phyloP scores from a whole-genome alignment of 2,888 invertebrate species.

The Glyphotaelius pellucidus region DNA sequence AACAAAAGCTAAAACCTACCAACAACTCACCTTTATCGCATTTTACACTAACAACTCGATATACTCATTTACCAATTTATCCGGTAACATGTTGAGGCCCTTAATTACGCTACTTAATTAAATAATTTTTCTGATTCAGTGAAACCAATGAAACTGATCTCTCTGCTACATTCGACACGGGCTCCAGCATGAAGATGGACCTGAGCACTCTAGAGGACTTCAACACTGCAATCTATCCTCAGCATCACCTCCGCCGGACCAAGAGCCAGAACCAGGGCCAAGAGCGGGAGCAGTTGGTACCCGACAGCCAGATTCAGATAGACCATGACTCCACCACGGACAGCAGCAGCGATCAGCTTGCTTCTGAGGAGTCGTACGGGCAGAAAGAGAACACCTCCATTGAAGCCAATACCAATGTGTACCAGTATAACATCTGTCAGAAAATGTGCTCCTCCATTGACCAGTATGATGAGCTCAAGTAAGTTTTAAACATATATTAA shows the following conservation, averaged over 20 bases:
- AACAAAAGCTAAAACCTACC: too few species aligned
- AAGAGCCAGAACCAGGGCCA: neutral
- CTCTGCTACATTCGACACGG: neutral
- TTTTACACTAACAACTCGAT: too few species aligned
- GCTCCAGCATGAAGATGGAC: neutral
- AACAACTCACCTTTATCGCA: too few species aligned
- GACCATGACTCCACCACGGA: conserved; percentile 45
- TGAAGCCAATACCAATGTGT: conserved; percentile 35
- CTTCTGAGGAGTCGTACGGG: conserved; percentile 31
- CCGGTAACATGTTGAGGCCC: neutral
- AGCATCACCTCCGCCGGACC: neutral
- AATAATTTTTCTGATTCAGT: neutral
- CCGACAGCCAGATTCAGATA: conserved; percentile 55
- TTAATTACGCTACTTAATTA: neutral
- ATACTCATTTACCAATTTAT: too few species aligned
- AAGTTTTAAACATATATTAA: neutral
- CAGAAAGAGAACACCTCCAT: conserved; percentile 37
- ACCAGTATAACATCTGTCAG: conserved; percentile 42
- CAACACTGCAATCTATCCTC: conserved; percentile 8
- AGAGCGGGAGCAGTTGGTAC: conserved; percentile 48
- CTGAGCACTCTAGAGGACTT: neutral
- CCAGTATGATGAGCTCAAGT: conserved; percentile 37
- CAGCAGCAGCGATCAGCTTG: conserved; percentile 32
- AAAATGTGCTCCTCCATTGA: conserved; percentile 15
- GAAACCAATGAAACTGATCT: neutral